Conservation (phyloP, 2,797 vertebrate genomes). For the Streptopelia turtur region DNA sequence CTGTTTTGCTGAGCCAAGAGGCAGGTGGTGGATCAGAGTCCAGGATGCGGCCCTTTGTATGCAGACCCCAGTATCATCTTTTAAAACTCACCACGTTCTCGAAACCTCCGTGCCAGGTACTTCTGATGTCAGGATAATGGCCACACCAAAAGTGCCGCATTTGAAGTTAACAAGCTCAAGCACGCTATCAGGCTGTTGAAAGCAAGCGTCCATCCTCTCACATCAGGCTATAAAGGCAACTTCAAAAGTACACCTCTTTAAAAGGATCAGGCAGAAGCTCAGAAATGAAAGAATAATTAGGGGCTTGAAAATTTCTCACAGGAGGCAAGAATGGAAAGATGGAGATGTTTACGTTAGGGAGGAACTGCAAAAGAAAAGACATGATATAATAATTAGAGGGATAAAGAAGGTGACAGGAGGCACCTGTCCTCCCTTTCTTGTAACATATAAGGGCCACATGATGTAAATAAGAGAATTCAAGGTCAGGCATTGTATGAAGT, state of each 20-base stretch:
- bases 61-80: neutral
- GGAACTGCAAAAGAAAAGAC: neutral
- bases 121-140: neutral
- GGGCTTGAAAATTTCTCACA: neutral
- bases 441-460: neutral
- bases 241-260: neutral
- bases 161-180: neutral
- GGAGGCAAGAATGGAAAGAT: neutral
- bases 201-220: neutral
- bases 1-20: neutral
- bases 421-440: neutral
- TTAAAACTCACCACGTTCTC: neutral
- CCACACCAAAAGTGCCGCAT: rapidly evolving
- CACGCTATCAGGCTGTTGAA: neutral
- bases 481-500: neutral
- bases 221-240: neutral
- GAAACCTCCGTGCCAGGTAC: neutral
- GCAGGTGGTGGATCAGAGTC: neutral
- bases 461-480: neutral
- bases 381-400: neutral
- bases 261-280: neutral
- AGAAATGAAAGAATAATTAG: conserved; percentile 24
- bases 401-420: neutral
- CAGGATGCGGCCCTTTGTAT: neutral
- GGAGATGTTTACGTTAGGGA: neutral